phyloP scores from a whole-genome alignment of 2,113 vertebrate genomes.

The Irena cyanogastra region DNA sequence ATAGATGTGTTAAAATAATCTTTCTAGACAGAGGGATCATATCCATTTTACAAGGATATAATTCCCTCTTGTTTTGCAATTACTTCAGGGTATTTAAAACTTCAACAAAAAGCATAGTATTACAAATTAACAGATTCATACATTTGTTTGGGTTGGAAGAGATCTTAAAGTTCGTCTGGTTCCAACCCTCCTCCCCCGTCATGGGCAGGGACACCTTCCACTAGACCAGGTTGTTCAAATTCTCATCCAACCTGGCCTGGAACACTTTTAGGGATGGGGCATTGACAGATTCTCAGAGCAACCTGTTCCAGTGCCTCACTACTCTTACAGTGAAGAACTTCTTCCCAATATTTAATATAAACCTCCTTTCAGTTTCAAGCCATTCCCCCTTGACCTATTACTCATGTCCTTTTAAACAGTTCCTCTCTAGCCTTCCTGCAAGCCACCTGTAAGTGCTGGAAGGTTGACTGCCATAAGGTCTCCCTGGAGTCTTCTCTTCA shows the following conservation, averaged over 20 bases:
- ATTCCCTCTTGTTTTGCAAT: background rate
- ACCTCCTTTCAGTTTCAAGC: background rate
- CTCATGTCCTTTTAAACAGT: background rate
- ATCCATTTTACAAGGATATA: slow-evolving; percentile 1
- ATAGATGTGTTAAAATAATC: slow-evolving; percentile 50
- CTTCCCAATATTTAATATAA: background rate
- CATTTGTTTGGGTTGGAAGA: background rate
- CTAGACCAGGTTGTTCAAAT: background rate
- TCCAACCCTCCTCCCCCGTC: background rate
- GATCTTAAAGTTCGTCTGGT: background rate
- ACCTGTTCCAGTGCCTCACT: background rate
- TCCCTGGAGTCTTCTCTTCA: accelerated
- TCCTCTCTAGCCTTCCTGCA: background rate
- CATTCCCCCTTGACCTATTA: background rate
- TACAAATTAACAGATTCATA: background rate
- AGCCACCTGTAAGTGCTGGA: background rate
- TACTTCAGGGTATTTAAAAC: background rate
- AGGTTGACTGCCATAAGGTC: background rate
- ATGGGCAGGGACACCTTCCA: background rate
- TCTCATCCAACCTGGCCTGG: background rate
- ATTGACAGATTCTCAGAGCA: background rate
- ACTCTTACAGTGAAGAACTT: background rate
- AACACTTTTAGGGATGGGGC: background rate
- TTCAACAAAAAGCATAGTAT: background rate
- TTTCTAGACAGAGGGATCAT: slow-evolving; percentile 24